Base-by-base conservation (phyloP, 2,888 invertebrate genomes). In the Petrolisthes cinctipes region DNA sequence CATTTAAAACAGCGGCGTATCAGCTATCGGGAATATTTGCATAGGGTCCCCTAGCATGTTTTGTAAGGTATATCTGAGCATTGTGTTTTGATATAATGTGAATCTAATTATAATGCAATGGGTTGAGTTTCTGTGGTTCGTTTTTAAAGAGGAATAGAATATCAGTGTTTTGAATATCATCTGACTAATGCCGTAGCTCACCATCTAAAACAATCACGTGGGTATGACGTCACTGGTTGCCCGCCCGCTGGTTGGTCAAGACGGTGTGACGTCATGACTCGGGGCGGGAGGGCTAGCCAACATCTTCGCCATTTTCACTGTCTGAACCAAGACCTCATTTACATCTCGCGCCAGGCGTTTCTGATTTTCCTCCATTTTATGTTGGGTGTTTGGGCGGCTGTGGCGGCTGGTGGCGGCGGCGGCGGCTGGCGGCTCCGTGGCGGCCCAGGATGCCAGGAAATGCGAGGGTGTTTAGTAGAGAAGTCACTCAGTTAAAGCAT, bases 241-340 rank as follows among this genome's bases (percentile, higher is more conserved):
- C 56, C 57, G 57, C 83, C 54, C 78, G 78, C 79, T 83, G 79
- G 79, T 86, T 86, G 86, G 86, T 79, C 76, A 86, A 86, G 86
- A 86, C 86, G 86, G 53, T 83, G 83, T 86, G 86, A 86, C 86
- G 86, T 86, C 86, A 86, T 86, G 79, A 83, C 86, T 86, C 83
- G 66, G 83, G 86, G 86, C 83, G 86, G 86, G 86, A 86, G 66
- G 83, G 86, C 83, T 68, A 83, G 83, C 86, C 86, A 86, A 86
- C 86, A 79, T 86, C 86, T 86, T 86, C 86, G 86, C 86, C 86
- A 86, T 86, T 86, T 86, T 86, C 86, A 86, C 83, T 86, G 86
- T 86, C 86, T 82, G 82, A 82, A 86, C 86, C 82, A 71, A 86
- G 86, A 86, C 86, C 86, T 86, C 86, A 86, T 86, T 86, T 86